phyloP scores from a whole-genome alignment of 1,140 invertebrate genomes.

The Drosophila equinoxialis region DNA sequence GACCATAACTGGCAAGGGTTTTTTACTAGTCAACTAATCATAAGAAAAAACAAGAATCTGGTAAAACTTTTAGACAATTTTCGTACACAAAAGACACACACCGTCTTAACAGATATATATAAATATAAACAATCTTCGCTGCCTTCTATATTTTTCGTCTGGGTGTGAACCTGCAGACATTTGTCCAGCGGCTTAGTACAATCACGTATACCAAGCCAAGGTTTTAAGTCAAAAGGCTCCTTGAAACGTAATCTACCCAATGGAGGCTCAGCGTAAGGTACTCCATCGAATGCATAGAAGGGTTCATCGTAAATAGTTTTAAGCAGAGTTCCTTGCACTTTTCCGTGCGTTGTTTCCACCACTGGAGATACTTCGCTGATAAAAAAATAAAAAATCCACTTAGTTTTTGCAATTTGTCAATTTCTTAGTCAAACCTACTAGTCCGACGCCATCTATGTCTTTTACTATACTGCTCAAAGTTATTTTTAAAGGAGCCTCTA shows the following conservation, averaged over 20 bases:
- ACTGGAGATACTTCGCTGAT: slow-evolving; percentile 47
- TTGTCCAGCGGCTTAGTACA: slow-evolving; percentile 51
- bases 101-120: slow-evolving; percentile 82
- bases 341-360: slow-evolving; percentile 56
- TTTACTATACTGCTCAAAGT: not conserved
- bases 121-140: slow-evolving; percentile 83
- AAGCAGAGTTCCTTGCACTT: slow-evolving; percentile 48
- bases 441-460: slow-evolving; percentile 35
- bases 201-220: slow-evolving; percentile 59
- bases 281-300: slow-evolving; percentile 70
- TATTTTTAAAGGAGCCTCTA: not conserved
- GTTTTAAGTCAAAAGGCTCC: slow-evolving; percentile 47
- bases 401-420: not conserved
- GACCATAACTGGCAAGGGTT: slow-evolving; percentile 86
- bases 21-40: slow-evolving; percentile 46
- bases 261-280: slow-evolving; percentile 85
- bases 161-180: slow-evolving; percentile 52
- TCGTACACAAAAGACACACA: slow-evolving; percentile 14
- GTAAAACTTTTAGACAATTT: not conserved
- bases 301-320: slow-evolving; percentile 55
- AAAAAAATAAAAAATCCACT: not conserved
- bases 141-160: slow-evolving; percentile 63
- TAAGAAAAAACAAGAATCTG: not conserved
- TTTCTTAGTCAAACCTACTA: slow-evolving; percentile 24
- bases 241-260: slow-evolving; percentile 87